Percentiles rank a stretch among this genome's conserved stretches.
Evolutionary conservation across 2,888 invertebrate genomes (phyloP).

Genomic region (Nemapogon koenigi): DNA sequence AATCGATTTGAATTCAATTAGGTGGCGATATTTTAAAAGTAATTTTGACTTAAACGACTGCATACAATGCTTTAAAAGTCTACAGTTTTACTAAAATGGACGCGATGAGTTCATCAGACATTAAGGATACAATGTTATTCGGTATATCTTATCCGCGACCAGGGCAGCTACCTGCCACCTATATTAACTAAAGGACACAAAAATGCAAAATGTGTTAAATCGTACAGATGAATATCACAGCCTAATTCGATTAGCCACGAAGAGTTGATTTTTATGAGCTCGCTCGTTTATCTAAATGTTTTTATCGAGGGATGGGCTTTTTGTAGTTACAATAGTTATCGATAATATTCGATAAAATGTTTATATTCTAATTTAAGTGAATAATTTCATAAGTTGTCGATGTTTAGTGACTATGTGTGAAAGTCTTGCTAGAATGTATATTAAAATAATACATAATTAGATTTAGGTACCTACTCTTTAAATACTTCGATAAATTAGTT

Average conservation of each 20-base stretch:
- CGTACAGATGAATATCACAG: constrained; percentile 50
- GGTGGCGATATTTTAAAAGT: constrained; percentile 6
- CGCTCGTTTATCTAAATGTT: constrained; percentile 53
- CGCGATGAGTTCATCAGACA: constrained; percentile 53
- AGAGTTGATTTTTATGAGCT: constrained; percentile 59
- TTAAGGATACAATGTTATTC: constrained; percentile 35
- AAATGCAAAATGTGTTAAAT: constrained; percentile 61
- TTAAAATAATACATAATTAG: too few relatives aligned
- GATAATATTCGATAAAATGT: constrained; percentile 10
- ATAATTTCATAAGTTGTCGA: too few relatives aligned
- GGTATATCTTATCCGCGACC: neutral
- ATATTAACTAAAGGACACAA: constrained; percentile 48
- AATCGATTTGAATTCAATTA: too few relatives aligned
- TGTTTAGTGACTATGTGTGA: too few relatives aligned
- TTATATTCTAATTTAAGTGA: too few relatives aligned
- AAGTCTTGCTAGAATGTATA: too few relatives aligned
- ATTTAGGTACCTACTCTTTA: too few relatives aligned
- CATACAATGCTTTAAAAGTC: constrained; percentile 23
- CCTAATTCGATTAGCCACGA: constrained; percentile 61
- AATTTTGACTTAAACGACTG: constrained; percentile 4
- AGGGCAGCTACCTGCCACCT: constrained; percentile 42
- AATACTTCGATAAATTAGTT: too few relatives aligned
- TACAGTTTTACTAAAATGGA: constrained; percentile 40
- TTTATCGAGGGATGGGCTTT: constrained; percentile 28
- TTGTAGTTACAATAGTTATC: constrained; percentile 18